phyloP scores from a whole-genome alignment of 2,797 vertebrate genomes.

The Phylloscopus collybita region DNA sequence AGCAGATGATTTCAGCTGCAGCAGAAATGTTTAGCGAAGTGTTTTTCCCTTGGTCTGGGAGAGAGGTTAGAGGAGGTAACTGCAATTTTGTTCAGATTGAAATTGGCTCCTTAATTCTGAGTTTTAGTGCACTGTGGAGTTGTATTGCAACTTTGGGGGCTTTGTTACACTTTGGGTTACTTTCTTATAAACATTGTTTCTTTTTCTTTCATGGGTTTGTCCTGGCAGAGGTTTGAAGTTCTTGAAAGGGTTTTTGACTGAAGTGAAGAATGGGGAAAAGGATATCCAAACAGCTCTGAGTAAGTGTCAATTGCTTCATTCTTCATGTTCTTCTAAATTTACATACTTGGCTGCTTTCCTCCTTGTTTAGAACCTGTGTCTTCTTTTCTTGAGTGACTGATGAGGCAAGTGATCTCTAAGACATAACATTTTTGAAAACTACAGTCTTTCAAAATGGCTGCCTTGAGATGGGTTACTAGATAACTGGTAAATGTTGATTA shows the following conservation, averaged over 20 bases:
- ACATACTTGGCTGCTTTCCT: background rate
- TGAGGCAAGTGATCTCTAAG: background rate
- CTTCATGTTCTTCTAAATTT: background rate
- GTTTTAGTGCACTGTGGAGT: background rate
- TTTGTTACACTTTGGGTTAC: background rate
- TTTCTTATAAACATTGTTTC: background rate
- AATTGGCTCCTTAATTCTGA: background rate
- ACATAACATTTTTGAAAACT: background rate
- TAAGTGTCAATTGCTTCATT: slow-evolving; percentile 77
- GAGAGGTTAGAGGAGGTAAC: background rate
- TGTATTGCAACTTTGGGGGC: background rate
- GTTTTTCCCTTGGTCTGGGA: background rate
- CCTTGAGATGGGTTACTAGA: background rate
- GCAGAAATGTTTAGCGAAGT: background rate
- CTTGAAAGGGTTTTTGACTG: slow-evolving; percentile 93
- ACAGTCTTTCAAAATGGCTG: background rate
- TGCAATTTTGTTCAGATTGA: background rate
- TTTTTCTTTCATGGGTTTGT: slow-evolving; percentile 1
- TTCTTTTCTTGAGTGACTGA: background rate
- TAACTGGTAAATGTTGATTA: background rate
- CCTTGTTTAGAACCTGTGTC: background rate
- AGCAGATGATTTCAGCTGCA: background rate
- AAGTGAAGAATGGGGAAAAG: slow-evolving; percentile 87
- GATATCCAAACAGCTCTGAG: slow-evolving; percentile 94
- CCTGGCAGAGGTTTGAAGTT: slow-evolving; percentile 90